These are phyloP conservation scores for Chrysina gloriosa DNA, from an alignment of 2,888 invertebrate species.

Conservation along the genomic window DNA sequence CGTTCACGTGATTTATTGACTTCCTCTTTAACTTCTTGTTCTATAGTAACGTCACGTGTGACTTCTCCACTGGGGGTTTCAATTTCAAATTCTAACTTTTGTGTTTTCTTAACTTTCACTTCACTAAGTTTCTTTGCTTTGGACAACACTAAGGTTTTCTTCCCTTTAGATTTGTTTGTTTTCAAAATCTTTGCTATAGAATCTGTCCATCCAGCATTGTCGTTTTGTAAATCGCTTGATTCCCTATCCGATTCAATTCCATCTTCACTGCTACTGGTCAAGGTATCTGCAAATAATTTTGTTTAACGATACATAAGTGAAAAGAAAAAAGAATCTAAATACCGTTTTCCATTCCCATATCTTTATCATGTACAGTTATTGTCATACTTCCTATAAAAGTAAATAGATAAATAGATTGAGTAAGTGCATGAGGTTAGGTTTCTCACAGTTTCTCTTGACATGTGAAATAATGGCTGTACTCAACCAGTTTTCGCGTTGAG, in stretches of 20 bases:
- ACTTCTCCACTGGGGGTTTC: slow-evolving; percentile 68
- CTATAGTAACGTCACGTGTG: slow-evolving; percentile 52
- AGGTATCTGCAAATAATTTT: too few relatives aligned
- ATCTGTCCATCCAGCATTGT: slow-evolving; percentile 78
- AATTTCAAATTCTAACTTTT: slow-evolving; percentile 74
- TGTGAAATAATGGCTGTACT: too few relatives aligned
- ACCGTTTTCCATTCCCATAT: too few relatives aligned
- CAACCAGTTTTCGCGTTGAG: too few relatives aligned
- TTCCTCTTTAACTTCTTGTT: slow-evolving; percentile 52
- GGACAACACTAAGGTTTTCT: slow-evolving; percentile 80
- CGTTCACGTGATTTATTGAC: background rate
- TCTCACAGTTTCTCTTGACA: too few relatives aligned
- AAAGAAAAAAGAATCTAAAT: too few relatives aligned
- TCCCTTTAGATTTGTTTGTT: slow-evolving; percentile 79
- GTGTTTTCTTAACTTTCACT: slow-evolving; percentile 62
- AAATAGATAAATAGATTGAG: too few relatives aligned
- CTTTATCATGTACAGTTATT: too few relatives aligned
- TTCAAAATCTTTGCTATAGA: slow-evolving; percentile 83
- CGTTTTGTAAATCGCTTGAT: slow-evolving; percentile 1
- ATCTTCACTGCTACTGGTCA: too few relatives aligned
- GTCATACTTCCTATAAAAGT: too few relatives aligned
- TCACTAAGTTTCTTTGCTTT: slow-evolving; percentile 81
- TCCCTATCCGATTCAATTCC: background rate
- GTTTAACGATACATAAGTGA: too few relatives aligned
- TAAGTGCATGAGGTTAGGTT: too few relatives aligned